Base-by-base conservation (phyloP, 1,140 invertebrate species). In the Hormaphis cornu region DNA sequence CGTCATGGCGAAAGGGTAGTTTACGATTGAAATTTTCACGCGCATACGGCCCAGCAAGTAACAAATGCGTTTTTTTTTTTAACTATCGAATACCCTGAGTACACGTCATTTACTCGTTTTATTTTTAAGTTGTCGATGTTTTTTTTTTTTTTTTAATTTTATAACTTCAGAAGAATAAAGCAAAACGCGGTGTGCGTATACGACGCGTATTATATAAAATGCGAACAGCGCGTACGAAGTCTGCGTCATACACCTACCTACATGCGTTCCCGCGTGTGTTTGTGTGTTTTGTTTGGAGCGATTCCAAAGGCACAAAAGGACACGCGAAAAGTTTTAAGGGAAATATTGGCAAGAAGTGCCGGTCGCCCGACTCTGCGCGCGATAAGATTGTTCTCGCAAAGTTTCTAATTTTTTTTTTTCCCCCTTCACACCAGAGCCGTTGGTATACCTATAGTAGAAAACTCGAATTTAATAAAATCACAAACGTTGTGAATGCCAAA, bases 241-340 rank as follows among this genome's bases (percentile, higher is more conserved):
- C 5, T 40, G 28, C 14, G 52, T 33, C 9, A n/a, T n/a, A n/a
- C n/a, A n/a, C 9, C 4, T 30, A 28, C 1, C 28, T 12, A 18
- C 14, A 18, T 35, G 53, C 22, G 18, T 16, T 0, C 22, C 5
- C 8, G 18, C 24, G 50, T 28, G 6, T 28, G 5, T 50, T 0
- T 50, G 53, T 24, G 40, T 63, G 40, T 63, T 24, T 63, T 16
- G 18, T 46, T 48, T 66, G 61, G 61, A 66, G 33, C 44, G 44
- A 66, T 9, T 46, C 61, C 61, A 66, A 35, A 3, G 20, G 20
- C 18, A 66, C 44, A 66, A 66, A 66, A 48, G 42, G 61, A 66
- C 61, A 50, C 61, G 42, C 44, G 28, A 50, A 66, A 66, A 66
- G 42, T 66, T 48, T 66, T 66, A 50, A 66, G 44, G 61, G 61